These are phyloP conservation scores for Hermodice carunculata DNA, from an alignment of 2,888 invertebrate species.

Conservation along the genomic window DNA sequence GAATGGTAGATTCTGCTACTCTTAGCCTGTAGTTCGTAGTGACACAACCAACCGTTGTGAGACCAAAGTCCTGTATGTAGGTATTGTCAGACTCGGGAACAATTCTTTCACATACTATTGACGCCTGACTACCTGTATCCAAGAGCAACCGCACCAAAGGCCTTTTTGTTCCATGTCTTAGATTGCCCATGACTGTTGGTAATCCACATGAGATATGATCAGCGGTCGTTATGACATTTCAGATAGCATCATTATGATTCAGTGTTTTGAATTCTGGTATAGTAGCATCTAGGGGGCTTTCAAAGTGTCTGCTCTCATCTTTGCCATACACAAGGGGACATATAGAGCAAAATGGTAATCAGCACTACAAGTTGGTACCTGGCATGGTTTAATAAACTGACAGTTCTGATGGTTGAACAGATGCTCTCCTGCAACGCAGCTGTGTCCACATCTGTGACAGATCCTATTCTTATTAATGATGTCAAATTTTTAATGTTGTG, in stretches of 20 bases:
- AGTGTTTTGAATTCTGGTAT: neutral
- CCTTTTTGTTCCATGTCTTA: constrained; percentile 6
- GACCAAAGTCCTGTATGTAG: constrained; percentile 2
- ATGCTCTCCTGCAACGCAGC: too few species aligned
- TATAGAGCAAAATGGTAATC: too few species aligned
- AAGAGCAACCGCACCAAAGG: neutral
- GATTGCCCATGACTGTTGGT: constrained; percentile 20
- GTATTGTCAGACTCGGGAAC: neutral
- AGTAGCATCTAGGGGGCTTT: neutral
- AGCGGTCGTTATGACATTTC: neutral
- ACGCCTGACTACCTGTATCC: constrained; percentile 6
- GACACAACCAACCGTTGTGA: constrained; percentile 6
- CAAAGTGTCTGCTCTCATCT: too few species aligned
- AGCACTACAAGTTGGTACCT: too few species aligned
- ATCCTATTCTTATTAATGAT: too few species aligned
- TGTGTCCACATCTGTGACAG: too few species aligned
- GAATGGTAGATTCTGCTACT: neutral
- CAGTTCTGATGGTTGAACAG: too few species aligned
- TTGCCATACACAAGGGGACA: too few species aligned
- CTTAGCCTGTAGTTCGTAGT: neutral
- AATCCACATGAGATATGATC: neutral
- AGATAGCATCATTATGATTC: neutral
- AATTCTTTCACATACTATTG: constrained; percentile 9
- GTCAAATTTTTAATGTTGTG: too few species aligned
- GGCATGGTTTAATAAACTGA: too few species aligned